Percentiles rank a stretch among this genome's conserved stretches.
Conservation (phyloP, 2,888 invertebrate genomes). For the Lepidonotus clava region DNA sequence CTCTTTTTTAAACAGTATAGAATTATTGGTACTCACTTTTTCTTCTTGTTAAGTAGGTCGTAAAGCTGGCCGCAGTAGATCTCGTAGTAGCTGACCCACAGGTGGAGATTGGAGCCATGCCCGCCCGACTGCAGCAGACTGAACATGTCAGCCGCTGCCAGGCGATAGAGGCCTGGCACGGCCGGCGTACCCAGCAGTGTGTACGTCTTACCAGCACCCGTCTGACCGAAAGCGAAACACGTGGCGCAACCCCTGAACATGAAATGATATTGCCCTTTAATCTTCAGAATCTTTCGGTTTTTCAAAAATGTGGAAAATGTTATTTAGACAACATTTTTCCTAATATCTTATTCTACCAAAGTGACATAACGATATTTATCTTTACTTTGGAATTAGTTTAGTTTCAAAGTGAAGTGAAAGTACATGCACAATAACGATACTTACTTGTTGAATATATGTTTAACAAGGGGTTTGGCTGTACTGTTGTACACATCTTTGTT, state of each 20-base stretch:
- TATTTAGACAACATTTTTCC: too few relatives aligned
- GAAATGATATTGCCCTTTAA: not conserved
- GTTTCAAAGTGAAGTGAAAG: too few relatives aligned
- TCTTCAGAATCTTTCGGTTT: too few relatives aligned
- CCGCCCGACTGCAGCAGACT: slow-evolving; percentile 66
- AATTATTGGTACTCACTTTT: slow-evolving; percentile 74
- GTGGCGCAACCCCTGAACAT: slow-evolving; percentile 75
- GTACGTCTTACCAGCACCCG: slow-evolving; percentile 79
- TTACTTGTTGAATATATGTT: slow-evolving; percentile 77
- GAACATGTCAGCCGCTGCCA: slow-evolving; percentile 77
- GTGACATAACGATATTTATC: too few relatives aligned
- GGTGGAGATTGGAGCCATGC: slow-evolving; percentile 68
- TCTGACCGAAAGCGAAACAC: slow-evolving; percentile 80
- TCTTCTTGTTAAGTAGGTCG: slow-evolving; percentile 79
- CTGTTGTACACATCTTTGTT: slow-evolving; percentile 78
- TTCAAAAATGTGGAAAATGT: not conserved
- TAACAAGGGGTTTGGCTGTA: slow-evolving; percentile 76
- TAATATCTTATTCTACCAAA: too few relatives aligned
- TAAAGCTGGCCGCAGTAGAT: slow-evolving; percentile 80
- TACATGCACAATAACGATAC: too few relatives aligned
- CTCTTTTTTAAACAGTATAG: too few relatives aligned
- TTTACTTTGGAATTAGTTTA: too few relatives aligned
- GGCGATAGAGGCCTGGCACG: slow-evolving; percentile 76
- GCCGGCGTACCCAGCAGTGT: slow-evolving; percentile 77
- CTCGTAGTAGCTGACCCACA: slow-evolving; percentile 80